A percentile compares a stretch with the other conserved stretches of the same genome.
Conservation (phyloP, 2,797 vertebrate species). For the Odontamblyopus rebecca region DNA sequence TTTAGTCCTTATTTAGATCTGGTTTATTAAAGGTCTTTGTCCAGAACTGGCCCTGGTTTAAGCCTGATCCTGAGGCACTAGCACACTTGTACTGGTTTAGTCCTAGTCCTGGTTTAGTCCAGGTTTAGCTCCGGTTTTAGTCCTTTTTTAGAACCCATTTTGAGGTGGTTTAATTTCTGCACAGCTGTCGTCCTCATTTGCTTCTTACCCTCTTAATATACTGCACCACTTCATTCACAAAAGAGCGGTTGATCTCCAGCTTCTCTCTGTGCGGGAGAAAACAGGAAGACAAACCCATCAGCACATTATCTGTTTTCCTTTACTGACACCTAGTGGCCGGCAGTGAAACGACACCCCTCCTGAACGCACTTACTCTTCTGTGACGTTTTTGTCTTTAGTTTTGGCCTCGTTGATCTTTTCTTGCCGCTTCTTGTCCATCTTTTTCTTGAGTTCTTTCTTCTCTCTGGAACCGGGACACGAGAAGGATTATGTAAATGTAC, state of each 20-base stretch:
- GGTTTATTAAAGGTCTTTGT: no score
- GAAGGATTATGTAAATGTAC: no score
- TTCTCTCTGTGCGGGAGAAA: constrained; percentile 83
- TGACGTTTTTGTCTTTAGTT: constrained; percentile 92
- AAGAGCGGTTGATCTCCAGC: constrained; percentile 94
- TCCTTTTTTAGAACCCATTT: no score
- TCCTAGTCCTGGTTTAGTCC: no score
- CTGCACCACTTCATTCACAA: constrained; percentile 97
- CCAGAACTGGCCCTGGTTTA: no score
- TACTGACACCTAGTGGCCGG: constrained; percentile 60
- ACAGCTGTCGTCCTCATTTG: not conserved
- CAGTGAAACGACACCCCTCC: not conserved
- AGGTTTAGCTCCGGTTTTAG: no score
- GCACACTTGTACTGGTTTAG: no score
- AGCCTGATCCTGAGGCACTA: no score
- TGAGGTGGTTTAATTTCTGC: no score
- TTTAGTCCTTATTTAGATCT: no score
- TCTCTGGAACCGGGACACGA: constrained; percentile 75
- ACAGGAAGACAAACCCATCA: constrained; percentile 7
- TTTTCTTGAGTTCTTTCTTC: constrained; percentile 97
- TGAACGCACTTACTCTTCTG: constrained; percentile 88
- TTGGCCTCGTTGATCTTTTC: constrained; percentile 96
- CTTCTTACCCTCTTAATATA: constrained; percentile 91
- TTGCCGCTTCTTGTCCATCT: constrained; percentile 97
- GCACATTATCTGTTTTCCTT: constrained; percentile 10